Conservation (phyloP, 2,888 invertebrate species). For the Erebia ligea region DNA sequence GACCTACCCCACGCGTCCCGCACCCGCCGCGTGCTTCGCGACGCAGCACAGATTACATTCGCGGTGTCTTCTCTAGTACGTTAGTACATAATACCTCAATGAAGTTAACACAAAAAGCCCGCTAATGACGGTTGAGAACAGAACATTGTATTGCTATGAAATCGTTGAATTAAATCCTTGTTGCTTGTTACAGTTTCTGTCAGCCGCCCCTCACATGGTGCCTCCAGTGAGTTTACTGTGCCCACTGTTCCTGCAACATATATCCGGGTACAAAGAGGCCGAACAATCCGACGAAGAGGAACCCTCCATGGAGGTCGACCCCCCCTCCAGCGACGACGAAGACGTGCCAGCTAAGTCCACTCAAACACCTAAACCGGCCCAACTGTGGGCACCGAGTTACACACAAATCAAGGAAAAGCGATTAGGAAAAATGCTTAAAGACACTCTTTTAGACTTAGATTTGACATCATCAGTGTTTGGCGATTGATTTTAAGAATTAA, state of each 20-base stretch:
- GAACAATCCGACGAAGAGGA: constrained; percentile 50
- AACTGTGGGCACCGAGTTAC: constrained; percentile 72
- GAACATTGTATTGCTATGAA: too few relatives aligned
- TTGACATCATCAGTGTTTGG: constrained; percentile 60
- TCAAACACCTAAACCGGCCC: constrained; percentile 55
- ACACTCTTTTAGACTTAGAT: constrained; percentile 61
- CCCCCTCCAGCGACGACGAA: constrained; percentile 66
- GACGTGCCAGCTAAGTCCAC: constrained; percentile 46
- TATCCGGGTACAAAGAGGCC: constrained; percentile 60
- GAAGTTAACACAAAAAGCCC: too few relatives aligned
- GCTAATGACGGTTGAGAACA: too few relatives aligned
- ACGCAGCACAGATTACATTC: too few relatives aligned
- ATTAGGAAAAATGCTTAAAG: constrained; percentile 63
- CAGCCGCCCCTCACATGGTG: constrained; percentile 74
- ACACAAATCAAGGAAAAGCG: constrained; percentile 76
- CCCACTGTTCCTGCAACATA: constrained; percentile 69
- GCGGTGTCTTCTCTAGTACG: too few relatives aligned
- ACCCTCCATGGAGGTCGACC: constrained; percentile 55
- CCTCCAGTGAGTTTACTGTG: constrained; percentile 71
- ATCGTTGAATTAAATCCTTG: too few relatives aligned
- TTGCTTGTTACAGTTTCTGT: constrained; percentile 64
- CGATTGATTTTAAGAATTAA: constrained; percentile 33
- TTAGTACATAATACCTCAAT: too few relatives aligned
- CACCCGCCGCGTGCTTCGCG: too few relatives aligned
- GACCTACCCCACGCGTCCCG: too few relatives aligned